Percentiles rank a stretch among this genome's conserved stretches.
phyloP scores from a whole-genome alignment of 2,113 vertebrate genomes.

The cattle (Bos taurus) region DNA sequence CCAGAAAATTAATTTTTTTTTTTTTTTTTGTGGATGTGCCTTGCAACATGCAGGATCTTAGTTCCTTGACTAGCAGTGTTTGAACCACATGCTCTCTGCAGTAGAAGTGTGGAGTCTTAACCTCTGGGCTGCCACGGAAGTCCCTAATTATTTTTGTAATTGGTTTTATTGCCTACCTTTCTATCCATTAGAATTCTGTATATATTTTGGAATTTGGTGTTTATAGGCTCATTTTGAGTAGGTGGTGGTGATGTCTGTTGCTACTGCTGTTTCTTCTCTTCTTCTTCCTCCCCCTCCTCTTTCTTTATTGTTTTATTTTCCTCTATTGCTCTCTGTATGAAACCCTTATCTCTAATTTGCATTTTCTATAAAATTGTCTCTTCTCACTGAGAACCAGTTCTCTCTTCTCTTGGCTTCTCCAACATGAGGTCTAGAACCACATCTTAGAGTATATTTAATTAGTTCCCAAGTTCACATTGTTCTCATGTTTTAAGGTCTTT shows the following conservation, averaged over 20 bases:
- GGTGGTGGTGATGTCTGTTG: background rate
- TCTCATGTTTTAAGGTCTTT: background rate
- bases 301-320: background rate
- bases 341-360: background rate
- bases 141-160: background rate
- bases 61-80: background rate
- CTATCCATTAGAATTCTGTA: background rate
- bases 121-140: background rate
- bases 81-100: background rate
- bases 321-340: background rate
- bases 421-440: background rate
- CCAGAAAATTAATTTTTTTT: background rate
- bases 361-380: background rate
- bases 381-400: background rate
- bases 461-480: background rate
- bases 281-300: background rate
- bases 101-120: background rate
- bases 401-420: background rate
- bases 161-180: background rate
- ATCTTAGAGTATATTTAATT: background rate
- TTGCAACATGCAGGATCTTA: background rate
- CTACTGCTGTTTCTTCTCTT: background rate
- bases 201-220: background rate
- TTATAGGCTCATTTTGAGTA: background rate
- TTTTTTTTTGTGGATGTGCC: background rate